A percentile compares a stretch with the other conserved stretches of the same genome.
phyloP scores from a whole-genome alignment of 37 sponge, comb jelly and placozoan genomes.

The Trichoplax adhaerens region DNA sequence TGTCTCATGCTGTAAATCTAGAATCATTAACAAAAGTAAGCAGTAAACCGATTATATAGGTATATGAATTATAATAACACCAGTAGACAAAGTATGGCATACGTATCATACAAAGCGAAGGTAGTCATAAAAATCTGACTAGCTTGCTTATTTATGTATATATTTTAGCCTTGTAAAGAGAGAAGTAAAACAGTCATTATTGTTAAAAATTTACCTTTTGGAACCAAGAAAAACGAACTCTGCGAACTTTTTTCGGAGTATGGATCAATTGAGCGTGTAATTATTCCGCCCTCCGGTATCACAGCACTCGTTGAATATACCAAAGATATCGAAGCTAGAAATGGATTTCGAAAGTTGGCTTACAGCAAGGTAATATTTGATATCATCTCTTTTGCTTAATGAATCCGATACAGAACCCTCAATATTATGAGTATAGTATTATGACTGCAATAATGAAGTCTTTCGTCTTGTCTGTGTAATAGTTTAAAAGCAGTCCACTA shows the following conservation, averaged over 20 bases:
- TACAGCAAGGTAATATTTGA: no score
- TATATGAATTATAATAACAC: no score
- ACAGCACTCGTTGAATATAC: constrained; percentile 77
- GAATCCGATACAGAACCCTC: no score
- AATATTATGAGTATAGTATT: no score
- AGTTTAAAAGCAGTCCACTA: constrained; percentile 79
- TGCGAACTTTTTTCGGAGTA: constrained; percentile 48
- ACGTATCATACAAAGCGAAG: background rate
- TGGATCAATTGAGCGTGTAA: constrained; percentile 42
- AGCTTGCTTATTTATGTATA: background rate
- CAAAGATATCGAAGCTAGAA: constrained; percentile 42
- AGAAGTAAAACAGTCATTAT: constrained; percentile 73
- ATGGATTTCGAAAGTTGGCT: constrained; percentile 51
- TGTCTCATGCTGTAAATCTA: constrained; percentile 60
- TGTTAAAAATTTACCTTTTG: constrained; percentile 79
- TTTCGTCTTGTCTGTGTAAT: no score
- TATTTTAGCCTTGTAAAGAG: constrained; percentile 11
- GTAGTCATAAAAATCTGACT: background rate
- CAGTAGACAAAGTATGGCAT: no score
- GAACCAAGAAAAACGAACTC: constrained; percentile 42
- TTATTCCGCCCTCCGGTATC: constrained; percentile 79
- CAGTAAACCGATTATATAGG: background rate
- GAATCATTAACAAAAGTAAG: constrained; percentile 36
- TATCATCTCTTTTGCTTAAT: no score
- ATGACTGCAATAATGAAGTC: no score